Conservation (phyloP, 2,888 invertebrate genomes). For the Eilema caniola region DNA sequence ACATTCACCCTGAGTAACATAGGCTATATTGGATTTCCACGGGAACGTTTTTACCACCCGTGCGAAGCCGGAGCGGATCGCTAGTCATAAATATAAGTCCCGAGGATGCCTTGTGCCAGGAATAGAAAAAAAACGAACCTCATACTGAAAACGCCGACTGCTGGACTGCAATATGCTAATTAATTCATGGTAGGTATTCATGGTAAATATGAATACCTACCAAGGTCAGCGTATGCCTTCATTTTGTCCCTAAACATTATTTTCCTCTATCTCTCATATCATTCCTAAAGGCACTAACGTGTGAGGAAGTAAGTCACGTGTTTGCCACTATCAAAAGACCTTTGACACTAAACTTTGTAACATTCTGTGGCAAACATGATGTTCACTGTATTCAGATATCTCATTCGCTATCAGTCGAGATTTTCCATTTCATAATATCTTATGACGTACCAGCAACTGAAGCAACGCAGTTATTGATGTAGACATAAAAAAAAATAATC, state of each 20-base stretch:
- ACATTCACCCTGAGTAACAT: no score
- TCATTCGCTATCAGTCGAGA: neutral
- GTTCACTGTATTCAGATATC: neutral
- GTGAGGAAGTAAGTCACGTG: conserved; percentile 1
- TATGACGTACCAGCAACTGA: neutral
- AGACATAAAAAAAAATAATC: no score
- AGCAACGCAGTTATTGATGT: neutral
- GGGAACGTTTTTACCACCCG: no score
- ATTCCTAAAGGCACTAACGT: neutral
- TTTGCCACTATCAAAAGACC: conserved; percentile 7
- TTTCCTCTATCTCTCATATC: neutral
- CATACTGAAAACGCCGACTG: no score
- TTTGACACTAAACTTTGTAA: conserved; percentile 9
- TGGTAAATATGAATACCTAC: neutral
- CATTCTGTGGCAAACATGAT: neutral
- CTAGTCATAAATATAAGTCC: no score
- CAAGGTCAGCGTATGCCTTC: neutral
- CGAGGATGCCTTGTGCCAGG: no score
- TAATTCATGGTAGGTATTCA: no score
- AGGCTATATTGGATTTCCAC: no score
- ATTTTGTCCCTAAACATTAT: neutral
- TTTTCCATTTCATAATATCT: conserved; percentile 9
- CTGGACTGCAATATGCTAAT: no score
- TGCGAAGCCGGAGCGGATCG: no score
- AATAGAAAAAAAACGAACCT: no score